Evolutionary conservation across 1,140 invertebrate species (phyloP), one percentile per base, ranked within the genome.

Genomic region (Ceratosolen fusciceps): DNA sequence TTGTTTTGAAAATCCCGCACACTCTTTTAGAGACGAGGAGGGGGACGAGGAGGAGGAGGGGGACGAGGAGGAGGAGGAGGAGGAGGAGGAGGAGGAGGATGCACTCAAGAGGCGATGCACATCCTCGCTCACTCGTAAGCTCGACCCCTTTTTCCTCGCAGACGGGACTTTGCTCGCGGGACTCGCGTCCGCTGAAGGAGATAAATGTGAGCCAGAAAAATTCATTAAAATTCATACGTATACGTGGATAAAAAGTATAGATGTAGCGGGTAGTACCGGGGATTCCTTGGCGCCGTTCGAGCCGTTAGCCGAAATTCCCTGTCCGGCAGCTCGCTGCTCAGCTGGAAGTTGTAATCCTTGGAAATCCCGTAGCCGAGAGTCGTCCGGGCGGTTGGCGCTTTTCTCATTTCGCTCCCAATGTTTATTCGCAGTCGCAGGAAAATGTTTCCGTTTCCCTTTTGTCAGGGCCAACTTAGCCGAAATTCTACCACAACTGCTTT

Each of bases 171-270:
- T 65, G 37, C 29, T 65, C 60, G 21, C 5, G 34, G 31, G 7
- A 65, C 60, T 65, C 60, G 60, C 31, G 60, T 37, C 19, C 21
- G 37, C 7, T 37, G 31, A 16, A 65, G 60, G 31, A 65, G 31
- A 65, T 65, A 37, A 65, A 65, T 37, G 60, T 65, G 31, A 37
- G 31, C 58, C 26, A 34, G 58, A 62, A 62, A n/a, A n/a, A n/a
- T n/a, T n/a, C 39, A n/a, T 65, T 16, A 9, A 12, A 37, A 65
- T 37, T 65, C 26, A 65, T 65, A 65, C 4, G 12, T 65, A n/a
- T 2, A 3, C 34, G 19, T 2, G 26, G 26, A 31, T n/a, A n/a
- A n/a, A n/a, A n/a, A n/a, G n/a, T n/a, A n/a, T n/a, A n/a, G n/a
- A n/a, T n/a, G n/a, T n/a, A n/a, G n/a, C n/a, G n/a, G n/a, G 26